A percentile compares a stretch with the other conserved stretches of the same genome.
phyloP scores from a whole-genome alignment of 2,797 vertebrate genomes.

The Betta splendens region DNA sequence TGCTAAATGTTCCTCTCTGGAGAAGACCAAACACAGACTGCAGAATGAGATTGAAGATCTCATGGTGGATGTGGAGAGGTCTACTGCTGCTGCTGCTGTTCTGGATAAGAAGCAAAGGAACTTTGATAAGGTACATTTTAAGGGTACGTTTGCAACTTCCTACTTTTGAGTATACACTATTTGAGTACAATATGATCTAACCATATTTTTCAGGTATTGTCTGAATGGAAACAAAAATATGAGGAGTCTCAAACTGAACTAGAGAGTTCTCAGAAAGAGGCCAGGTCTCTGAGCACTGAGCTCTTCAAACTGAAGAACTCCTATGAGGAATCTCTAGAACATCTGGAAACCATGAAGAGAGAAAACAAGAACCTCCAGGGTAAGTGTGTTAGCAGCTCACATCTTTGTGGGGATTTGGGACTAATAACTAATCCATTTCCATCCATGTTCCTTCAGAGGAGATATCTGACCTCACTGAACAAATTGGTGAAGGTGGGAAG shows the following conservation, averaged over 20 bases:
- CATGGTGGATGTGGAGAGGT: slow-evolving; percentile 90
- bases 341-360: slow-evolving; percentile 82
- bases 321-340: slow-evolving; percentile 80
- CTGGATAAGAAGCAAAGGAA: slow-evolving; percentile 84
- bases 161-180: neutral
- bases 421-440: neutral
- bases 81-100: slow-evolving; percentile 83
- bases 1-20: slow-evolving; percentile 90
- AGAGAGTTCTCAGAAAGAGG: slow-evolving; percentile 79
- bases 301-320: slow-evolving; percentile 84
- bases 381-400: slow-evolving; percentile 18
- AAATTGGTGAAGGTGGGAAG: slow-evolving; percentile 83
- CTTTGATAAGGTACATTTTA: slow-evolving; percentile 56
- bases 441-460: slow-evolving; percentile 71
- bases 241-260: slow-evolving; percentile 77
- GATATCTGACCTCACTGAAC: slow-evolving; percentile 86
- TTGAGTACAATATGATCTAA: neutral
- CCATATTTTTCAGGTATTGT: slow-evolving; percentile 39
- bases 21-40: slow-evolving; percentile 93
- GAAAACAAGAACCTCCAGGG: slow-evolving; percentile 89
- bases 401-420: neutral
- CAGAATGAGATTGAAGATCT: slow-evolving; percentile 94
- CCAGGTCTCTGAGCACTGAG: slow-evolving; percentile 79
- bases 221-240: slow-evolving; percentile 80
- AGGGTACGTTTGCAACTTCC: neutral